These are phyloP conservation scores for Litocranius walleri DNA, from an alignment of 2,113 vertebrate species.

Conservation along the genomic window DNA sequence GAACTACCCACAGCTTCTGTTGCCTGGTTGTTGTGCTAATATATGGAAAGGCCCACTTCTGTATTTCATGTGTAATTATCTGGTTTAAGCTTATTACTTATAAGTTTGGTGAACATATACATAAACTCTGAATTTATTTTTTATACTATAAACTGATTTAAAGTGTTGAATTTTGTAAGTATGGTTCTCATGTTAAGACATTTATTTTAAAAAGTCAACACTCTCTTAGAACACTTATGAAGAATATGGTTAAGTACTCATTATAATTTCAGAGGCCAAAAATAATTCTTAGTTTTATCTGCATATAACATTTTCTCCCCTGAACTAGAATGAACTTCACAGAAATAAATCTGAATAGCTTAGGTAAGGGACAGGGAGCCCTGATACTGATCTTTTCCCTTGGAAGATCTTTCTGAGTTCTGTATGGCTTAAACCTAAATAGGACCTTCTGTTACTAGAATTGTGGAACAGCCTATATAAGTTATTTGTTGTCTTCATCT, in stretches of 20 bases:
- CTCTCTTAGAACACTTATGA: not conserved
- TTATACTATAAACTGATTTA: not conserved
- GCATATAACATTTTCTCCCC: not conserved
- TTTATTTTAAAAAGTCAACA: not conserved
- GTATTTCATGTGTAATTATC: not conserved
- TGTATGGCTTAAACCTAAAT: not conserved
- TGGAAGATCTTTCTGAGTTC: not conserved
- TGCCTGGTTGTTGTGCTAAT: accelerated
- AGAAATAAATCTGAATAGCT: not conserved
- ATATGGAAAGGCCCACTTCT: not conserved
- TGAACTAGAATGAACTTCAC: not conserved
- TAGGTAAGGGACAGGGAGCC: not conserved
- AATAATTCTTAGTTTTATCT: not conserved
- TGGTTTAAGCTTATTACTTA: not conserved
- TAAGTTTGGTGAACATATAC: not conserved
- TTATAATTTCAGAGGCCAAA: not conserved
- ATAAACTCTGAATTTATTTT: not conserved
- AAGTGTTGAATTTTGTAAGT: not conserved
- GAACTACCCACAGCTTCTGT: not conserved
- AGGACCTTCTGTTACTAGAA: not conserved
- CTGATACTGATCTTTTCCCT: not conserved
- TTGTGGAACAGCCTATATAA: accelerated
- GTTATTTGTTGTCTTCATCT: not conserved
- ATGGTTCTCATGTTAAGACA: not conserved
- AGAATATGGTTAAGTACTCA: not conserved